Conservation (phyloP, 2,888 invertebrate genomes). For the Tubulanus polymorphus region DNA sequence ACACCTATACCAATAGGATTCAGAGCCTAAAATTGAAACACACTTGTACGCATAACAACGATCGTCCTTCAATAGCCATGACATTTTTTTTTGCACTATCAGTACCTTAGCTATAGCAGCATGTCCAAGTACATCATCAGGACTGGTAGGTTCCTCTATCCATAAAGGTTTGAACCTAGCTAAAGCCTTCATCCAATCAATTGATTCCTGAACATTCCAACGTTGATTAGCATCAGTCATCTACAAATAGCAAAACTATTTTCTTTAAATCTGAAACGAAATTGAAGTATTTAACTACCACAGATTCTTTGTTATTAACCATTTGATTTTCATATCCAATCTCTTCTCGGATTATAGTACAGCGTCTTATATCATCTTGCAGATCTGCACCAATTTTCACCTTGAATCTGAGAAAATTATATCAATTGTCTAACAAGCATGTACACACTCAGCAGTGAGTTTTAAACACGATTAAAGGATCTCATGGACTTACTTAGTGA, state of each 20-base stretch:
- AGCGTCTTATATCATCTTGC: conserved; percentile 71
- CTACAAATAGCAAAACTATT: conserved; percentile 56
- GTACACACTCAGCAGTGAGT: no score
- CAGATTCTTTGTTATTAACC: conserved; percentile 55
- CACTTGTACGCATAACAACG: not conserved
- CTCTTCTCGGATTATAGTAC: conserved; percentile 67
- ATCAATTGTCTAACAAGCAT: not conserved
- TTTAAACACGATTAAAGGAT: no score
- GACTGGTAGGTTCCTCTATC: conserved; percentile 92
- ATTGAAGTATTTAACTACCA: not conserved
- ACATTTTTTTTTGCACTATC: not conserved
- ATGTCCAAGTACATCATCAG: conserved; percentile 87
- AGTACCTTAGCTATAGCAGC: conserved; percentile 70
- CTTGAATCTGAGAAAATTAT: conserved; percentile 63
- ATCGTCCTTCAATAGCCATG: not conserved
- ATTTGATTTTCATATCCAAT: conserved; percentile 73
- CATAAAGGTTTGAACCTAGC: conserved; percentile 72
- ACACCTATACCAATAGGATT: conserved; percentile 75
- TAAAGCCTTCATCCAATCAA: conserved; percentile 78
- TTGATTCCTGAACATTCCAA: conserved; percentile 81
- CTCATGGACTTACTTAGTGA: conserved; percentile 58
- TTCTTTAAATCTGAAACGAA: not conserved
- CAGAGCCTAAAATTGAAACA: conserved; percentile 53
- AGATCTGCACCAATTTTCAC: conserved; percentile 82
- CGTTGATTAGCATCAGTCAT: conserved; percentile 52